Evolutionary conservation across 2,888 invertebrate genomes (phyloP).

Genomic region (Epinotia brunnichana): DNA sequence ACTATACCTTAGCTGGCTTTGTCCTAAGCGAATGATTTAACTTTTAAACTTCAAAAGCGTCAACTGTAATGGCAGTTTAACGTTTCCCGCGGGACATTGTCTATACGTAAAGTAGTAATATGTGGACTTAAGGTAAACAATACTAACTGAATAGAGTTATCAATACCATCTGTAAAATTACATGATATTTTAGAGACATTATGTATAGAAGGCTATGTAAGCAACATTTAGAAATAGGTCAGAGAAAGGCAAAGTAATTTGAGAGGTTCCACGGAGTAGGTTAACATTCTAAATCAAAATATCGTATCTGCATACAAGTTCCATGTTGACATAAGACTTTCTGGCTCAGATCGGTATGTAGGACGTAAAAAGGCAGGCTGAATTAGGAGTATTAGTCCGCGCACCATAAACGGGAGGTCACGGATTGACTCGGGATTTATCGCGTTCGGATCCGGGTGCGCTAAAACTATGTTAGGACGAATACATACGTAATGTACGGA

Average conservation of each 20-base stretch:
- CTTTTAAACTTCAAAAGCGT: too few relatives aligned
- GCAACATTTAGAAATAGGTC: slow-evolving; percentile 42
- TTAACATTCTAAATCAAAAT: neutral
- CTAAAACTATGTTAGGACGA: slow-evolving; percentile 11
- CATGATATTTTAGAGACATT: neutral
- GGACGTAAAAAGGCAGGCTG: slow-evolving; percentile 34
- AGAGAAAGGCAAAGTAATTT: slow-evolving; percentile 45
- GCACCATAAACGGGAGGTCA: slow-evolving; percentile 60
- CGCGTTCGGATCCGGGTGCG: slow-evolving; percentile 44
- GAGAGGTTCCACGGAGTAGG: slow-evolving; percentile 37
- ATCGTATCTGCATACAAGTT: neutral
- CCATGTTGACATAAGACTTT: slow-evolving; percentile 8
- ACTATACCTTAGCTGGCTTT: too few relatives aligned
- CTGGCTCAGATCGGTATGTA: slow-evolving; percentile 25
- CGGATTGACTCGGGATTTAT: slow-evolving; percentile 44
- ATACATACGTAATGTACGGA: neutral
- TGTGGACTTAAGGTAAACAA: too few relatives aligned
- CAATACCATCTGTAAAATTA: neutral
- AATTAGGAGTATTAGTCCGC: slow-evolving; percentile 51
- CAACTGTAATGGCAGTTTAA: too few relatives aligned
- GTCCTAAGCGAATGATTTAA: too few relatives aligned
- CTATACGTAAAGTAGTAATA: too few relatives aligned
- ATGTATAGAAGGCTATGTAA: slow-evolving; percentile 43
- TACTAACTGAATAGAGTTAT: too few relatives aligned
- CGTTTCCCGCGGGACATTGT: too few relatives aligned